Base-by-base conservation (phyloP, 2,113 vertebrate genomes). In the Herpetotheres cachinnans region DNA sequence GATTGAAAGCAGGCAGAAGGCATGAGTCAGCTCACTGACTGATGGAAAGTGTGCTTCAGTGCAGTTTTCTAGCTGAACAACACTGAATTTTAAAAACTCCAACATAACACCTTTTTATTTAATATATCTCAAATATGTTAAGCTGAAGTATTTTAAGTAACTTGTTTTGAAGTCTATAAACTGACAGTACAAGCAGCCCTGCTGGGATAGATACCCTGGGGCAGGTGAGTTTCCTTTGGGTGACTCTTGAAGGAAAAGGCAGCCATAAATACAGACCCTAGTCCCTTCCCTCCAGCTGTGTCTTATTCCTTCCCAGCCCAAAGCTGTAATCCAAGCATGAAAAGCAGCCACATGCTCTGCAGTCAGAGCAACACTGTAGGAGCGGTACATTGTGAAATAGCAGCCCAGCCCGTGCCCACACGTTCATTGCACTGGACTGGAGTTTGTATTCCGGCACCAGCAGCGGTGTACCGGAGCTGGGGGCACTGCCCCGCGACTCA, bases 321-420 rank as follows among this genome's bases (percentile, higher is more conserved):
- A 40, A 61, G 77, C 67, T n/a, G 6, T 12, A 17, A 47, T 14
- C 52, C 36, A 40, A 71, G 16, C 5, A 26, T 44, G 54, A 72
- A 78, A 62, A 72, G 36, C 78, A 56, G 40, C 36, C 15, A 10
- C 69, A 4, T 1, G 30, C 59, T 36, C 21, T 11, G 16, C 27
- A 1, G 29, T n/a, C 1, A 0, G 50, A 66, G 63, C 49, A 16
- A 4, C 50, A 2, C 42, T 9, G 1, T 2, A 25, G 12, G 26
- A n/a, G 34, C 3, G 7, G 13, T 30, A 4, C 3, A 4, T 15
- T 15, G 34, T n/a, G 63, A 52, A 58, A 47, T 1, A 59, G 18
- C 59, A 44, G 67, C 66, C 55, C 62, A 65, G n/a, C 42, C 36
- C 7, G 0, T 3, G 14, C 6, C 71, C 19, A 13, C 4, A 1